These are phyloP conservation scores for Allophyes oxyacanthae DNA, from an alignment of 2,888 invertebrate genomes.

Conservation along the genomic window DNA sequence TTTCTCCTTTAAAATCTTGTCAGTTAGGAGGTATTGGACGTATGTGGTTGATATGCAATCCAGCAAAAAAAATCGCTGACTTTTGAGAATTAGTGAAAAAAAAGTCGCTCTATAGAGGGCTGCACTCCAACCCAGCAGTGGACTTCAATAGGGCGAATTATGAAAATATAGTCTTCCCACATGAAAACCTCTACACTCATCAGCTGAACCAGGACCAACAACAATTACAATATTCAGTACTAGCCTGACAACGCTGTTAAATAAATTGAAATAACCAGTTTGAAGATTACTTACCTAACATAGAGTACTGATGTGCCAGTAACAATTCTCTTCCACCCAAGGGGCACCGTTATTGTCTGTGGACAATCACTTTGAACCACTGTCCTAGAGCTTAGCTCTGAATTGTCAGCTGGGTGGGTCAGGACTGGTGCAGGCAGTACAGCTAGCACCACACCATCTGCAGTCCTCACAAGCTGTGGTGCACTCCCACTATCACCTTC, in stretches of 20 bases:
- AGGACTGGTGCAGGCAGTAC: slow-evolving; percentile 77
- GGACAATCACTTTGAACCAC: slow-evolving; percentile 77
- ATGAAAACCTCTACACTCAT: too few relatives aligned
- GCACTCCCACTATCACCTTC: slow-evolving; percentile 75
- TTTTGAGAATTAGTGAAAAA: too few relatives aligned
- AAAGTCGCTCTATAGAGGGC: too few relatives aligned
- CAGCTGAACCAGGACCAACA: too few relatives aligned
- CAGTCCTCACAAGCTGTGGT: slow-evolving; percentile 82
- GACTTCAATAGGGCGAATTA: too few relatives aligned
- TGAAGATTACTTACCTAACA: slow-evolving; percentile 72
- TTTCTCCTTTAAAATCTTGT: too few relatives aligned
- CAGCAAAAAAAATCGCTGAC: too few relatives aligned
- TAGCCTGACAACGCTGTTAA: neutral
- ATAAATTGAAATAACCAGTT: neutral
- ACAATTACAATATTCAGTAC: too few relatives aligned
- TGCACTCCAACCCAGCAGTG: too few relatives aligned
- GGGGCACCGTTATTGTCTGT: slow-evolving; percentile 83
- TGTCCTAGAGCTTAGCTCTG: slow-evolving; percentile 74
- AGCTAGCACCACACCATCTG: slow-evolving; percentile 84
- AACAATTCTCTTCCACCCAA: slow-evolving; percentile 86
- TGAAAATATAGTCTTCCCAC: too few relatives aligned
- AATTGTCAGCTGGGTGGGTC: slow-evolving; percentile 67
- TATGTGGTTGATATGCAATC: too few relatives aligned
- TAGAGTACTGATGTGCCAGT: slow-evolving; percentile 82
- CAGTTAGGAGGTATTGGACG: too few relatives aligned